Evolutionary conservation across 2,797 vertebrate species (phyloP).

Genomic region (Poliocrania exsul): DNA sequence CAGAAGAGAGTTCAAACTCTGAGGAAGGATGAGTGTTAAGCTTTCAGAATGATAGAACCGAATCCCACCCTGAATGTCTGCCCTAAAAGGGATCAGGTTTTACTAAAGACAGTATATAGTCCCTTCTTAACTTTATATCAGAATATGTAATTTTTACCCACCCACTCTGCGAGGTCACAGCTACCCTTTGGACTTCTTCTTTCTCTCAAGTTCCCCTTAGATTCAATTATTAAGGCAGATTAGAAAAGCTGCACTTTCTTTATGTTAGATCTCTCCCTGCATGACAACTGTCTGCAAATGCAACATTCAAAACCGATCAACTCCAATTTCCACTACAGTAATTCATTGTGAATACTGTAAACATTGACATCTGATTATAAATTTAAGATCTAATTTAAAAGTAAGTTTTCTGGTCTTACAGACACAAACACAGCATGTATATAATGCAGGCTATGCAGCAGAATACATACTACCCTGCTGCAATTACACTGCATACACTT

Average conservation of each 20-base stretch:
- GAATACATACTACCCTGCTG: background rate
- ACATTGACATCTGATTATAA: background rate
- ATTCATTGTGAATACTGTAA: background rate
- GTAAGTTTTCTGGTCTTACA: background rate
- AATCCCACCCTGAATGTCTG: background rate
- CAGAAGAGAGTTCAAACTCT: background rate
- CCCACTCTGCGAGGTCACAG: background rate
- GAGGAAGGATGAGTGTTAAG: background rate
- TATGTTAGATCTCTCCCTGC: background rate
- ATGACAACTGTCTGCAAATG: background rate
- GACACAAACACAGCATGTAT: background rate
- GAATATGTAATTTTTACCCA: background rate
- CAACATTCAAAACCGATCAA: background rate
- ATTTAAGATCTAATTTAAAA: background rate
- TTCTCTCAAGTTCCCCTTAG: background rate
- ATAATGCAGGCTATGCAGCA: background rate
- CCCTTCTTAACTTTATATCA: background rate
- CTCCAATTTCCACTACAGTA: background rate
- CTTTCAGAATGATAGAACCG: background rate
- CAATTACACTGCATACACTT: accelerated
- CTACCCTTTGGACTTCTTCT: background rate
- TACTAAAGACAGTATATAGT: background rate
- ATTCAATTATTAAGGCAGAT: background rate
- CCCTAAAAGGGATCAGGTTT: background rate
- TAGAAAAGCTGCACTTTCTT: background rate